phyloP scores from a whole-genome alignment of 1,140 invertebrate species.

The Phymastichus coffea region DNA sequence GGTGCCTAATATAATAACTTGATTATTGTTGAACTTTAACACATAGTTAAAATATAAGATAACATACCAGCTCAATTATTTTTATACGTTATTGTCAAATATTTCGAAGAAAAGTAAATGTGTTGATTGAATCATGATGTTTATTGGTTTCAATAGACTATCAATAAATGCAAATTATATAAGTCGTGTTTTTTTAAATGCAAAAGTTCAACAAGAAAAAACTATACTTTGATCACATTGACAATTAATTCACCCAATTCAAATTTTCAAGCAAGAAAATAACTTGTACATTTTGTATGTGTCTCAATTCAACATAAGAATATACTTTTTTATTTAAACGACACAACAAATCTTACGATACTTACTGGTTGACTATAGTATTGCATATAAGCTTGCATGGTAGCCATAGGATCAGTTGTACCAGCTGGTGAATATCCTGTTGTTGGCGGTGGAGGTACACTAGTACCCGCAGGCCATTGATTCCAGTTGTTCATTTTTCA shows the following conservation, averaged over 20 bases:
- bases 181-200: not conserved
- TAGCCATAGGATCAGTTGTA: conserved; percentile 51
- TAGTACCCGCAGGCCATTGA: conserved; percentile 51
- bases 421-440: conserved; percentile 48
- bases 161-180: too few species aligned
- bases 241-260: too few species aligned
- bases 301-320: too few species aligned
- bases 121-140: too few species aligned
- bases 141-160: too few species aligned
- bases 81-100: not conserved
- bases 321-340: too few species aligned
- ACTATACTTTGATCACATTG: not conserved
- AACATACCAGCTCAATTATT: conserved; percentile 4
- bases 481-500: conserved; percentile 57
- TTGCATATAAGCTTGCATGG: conserved; percentile 55
- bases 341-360: conserved; percentile 32
- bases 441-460: conserved; percentile 52
- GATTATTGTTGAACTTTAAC: conserved; percentile 9
- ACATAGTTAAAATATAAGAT: too few species aligned
- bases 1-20: conserved; percentile 50
- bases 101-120: too few species aligned
- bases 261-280: not conserved
- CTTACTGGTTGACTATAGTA: conserved; percentile 58
- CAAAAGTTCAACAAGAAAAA: too few species aligned
- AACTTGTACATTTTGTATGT: too few species aligned